Conservation (phyloP, 2,888 invertebrate genomes). For the Pachymerium ferrugineum region DNA sequence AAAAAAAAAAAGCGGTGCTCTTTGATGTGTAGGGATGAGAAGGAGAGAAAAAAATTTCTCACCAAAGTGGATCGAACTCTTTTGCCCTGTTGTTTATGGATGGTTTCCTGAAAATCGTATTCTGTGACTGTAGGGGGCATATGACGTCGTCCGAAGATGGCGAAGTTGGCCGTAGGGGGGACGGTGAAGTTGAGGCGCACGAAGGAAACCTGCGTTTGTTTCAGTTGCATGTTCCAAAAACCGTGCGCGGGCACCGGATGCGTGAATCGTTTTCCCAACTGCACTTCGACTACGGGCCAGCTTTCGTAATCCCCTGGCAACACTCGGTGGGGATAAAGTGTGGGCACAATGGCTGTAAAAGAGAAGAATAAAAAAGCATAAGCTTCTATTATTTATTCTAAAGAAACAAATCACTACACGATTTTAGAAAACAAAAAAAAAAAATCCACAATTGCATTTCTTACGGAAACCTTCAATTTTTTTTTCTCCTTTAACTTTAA, state of each 20-base stretch:
- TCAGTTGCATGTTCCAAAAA: slow-evolving; percentile 97
- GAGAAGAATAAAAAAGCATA: neutral
- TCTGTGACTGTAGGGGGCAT: slow-evolving; percentile 93
- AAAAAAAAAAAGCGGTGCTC: neutral
- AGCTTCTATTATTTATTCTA: no score
- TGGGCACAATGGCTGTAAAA: slow-evolving; percentile 33
- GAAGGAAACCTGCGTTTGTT: slow-evolving; percentile 87
- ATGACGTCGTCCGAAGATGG: slow-evolving; percentile 88
- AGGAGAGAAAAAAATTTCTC: slow-evolving; percentile 51
- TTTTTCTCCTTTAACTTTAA: no score
- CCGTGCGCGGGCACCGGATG: slow-evolving; percentile 88
- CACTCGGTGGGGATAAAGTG: slow-evolving; percentile 35
- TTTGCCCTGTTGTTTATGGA: slow-evolving; percentile 64
- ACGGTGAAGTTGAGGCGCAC: slow-evolving; percentile 92
- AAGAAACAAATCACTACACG: no score
- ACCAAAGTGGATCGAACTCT: slow-evolving; percentile 80
- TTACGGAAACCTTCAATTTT: no score
- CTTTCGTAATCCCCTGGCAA: slow-evolving; percentile 36
- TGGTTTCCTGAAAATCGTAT: slow-evolving; percentile 89
- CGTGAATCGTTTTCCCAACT: slow-evolving; percentile 76
- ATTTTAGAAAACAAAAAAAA: no score
- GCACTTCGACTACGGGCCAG: slow-evolving; percentile 36
- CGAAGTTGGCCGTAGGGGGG: slow-evolving; percentile 84
- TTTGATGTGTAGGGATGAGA: neutral
- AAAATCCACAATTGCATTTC: no score